Evolutionary conservation across 1,140 invertebrate genomes (phyloP).

Genomic region (Cydia amplana): DNA sequence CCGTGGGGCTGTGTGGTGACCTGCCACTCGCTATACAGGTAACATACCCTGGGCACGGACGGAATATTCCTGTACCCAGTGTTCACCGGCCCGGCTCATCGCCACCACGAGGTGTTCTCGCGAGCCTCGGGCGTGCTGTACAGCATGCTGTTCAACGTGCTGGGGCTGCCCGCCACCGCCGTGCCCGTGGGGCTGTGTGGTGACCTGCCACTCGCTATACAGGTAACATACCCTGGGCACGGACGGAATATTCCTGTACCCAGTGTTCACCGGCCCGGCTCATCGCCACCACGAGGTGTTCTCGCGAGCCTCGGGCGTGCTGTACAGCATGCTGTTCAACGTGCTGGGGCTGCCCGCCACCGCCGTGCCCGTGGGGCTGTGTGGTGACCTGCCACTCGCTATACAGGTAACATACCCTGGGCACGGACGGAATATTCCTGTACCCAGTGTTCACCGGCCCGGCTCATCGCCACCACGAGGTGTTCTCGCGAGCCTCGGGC

Average conservation of each 20-base stretch:
- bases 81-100: too few species aligned
- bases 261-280: too few species aligned
- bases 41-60: too few species aligned
- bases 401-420: too few species aligned
- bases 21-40: slow-evolving; percentile 88
- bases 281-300: too few species aligned
- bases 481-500: slow-evolving; percentile 76
- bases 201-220: slow-evolving; percentile 89
- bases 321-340: slow-evolving; percentile 88
- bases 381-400: slow-evolving; percentile 87
- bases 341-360: slow-evolving; percentile 87
- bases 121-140: slow-evolving; percentile 83
- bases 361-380: slow-evolving; percentile 85
- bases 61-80: too few species aligned
- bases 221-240: too few species aligned
- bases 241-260: too few species aligned
- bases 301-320: slow-evolving; percentile 80
- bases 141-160: slow-evolving; percentile 86
- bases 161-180: slow-evolving; percentile 88
- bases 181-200: slow-evolving; percentile 85
- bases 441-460: too few species aligned
- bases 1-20: slow-evolving; percentile 85
- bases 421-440: too few species aligned
- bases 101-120: slow-evolving; percentile 41
- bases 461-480: too few species aligned